phyloP scores from a whole-genome alignment of 2,797 vertebrate species.

The Hylomyscus alleni region DNA sequence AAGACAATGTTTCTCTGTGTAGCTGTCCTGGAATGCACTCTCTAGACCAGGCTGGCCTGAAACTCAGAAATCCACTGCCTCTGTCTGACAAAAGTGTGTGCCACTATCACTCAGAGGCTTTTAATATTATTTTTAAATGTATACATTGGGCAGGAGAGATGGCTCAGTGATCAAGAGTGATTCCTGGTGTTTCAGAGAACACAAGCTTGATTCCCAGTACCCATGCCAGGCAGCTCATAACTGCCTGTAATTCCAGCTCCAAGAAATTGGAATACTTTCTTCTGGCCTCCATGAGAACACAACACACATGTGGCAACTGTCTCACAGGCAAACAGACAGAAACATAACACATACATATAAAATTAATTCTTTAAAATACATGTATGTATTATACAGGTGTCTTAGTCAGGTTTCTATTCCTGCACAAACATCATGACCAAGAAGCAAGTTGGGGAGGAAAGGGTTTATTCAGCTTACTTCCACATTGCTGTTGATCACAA shows the following conservation, averaged over 20 bases:
- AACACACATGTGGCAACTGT: not conserved
- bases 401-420: too few species aligned
- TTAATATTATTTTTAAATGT: not conserved
- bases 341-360: not conserved
- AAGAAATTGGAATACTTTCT: not conserved
- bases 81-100: not conserved
- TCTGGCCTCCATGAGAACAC: not conserved
- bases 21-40: not conserved
- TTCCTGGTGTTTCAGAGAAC: not conserved
- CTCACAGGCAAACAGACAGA: not conserved
- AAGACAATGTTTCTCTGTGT: not conserved
- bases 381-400: constrained; percentile 29
- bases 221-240: not conserved
- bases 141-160: not conserved
- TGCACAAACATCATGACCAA: too few species aligned
- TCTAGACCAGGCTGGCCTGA: not conserved
- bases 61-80: not conserved
- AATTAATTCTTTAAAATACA: not conserved
- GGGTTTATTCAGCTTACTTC: too few species aligned
- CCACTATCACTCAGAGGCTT: not conserved
- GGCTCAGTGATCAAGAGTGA: not conserved
- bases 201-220: not conserved
- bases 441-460: too few species aligned
- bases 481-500: too few species aligned
- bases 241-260: not conserved